phyloP scores from a whole-genome alignment of 2,888 invertebrate genomes.

The Pediacus dermestoides region DNA sequence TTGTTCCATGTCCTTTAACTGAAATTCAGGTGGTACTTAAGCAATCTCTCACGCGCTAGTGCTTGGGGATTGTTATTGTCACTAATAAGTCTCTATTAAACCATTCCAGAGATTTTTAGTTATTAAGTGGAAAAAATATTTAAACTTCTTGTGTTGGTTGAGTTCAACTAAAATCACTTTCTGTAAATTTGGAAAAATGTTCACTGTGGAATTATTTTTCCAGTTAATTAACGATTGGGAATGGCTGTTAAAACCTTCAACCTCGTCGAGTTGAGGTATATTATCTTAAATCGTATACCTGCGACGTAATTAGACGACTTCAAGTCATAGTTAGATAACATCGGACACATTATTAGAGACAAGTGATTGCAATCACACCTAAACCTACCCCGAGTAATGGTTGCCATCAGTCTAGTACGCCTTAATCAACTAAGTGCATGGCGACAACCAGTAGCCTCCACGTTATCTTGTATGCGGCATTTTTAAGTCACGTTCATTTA shows the following conservation, averaged over 20 bases:
- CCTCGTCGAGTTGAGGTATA: no score
- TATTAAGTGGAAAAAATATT: background rate
- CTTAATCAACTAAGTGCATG: conserved; percentile 28
- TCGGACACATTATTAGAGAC: conserved; percentile 37
- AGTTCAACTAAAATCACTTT: background rate
- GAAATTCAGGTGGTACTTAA: no score
- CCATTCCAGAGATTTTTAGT: background rate
- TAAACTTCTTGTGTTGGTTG: background rate
- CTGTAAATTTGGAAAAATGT: background rate
- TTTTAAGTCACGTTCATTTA: conserved; percentile 17
- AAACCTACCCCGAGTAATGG: conserved; percentile 29
- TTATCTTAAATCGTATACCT: conserved; percentile 28
- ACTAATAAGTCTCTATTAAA: no score
- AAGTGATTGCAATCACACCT: conserved; percentile 37
- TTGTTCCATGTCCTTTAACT: no score
- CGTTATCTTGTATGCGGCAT: conserved; percentile 17
- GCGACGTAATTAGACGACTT: conserved; percentile 34
- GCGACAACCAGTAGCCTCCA: conserved; percentile 18
- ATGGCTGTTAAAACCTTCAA: conserved; percentile 8
- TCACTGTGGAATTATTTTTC: background rate
- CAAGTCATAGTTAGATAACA: conserved; percentile 25
- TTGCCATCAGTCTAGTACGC: conserved; percentile 31
- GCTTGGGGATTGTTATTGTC: no score
- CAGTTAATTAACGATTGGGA: conserved; percentile 12
- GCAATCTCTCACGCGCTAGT: no score